These are phyloP conservation scores for Eubasilissa splendida DNA, from an alignment of 2,888 invertebrate genomes.

Conservation along the genomic window DNA sequence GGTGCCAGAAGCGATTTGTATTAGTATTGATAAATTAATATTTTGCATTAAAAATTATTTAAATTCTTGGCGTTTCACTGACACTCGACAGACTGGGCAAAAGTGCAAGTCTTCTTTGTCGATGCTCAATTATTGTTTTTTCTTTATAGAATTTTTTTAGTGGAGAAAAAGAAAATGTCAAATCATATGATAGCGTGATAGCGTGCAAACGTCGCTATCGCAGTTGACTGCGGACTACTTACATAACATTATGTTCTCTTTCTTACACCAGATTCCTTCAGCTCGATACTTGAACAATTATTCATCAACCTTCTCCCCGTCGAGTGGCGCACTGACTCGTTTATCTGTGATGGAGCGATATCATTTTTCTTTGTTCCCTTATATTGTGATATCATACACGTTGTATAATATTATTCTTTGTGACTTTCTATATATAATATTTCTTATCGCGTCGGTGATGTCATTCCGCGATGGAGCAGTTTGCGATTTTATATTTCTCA, in stretches of 20 bases:
- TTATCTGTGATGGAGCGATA: slow-evolving; percentile 35
- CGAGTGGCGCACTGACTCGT: slow-evolving; percentile 26
- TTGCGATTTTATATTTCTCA: too few species aligned
- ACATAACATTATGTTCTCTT: too few species aligned
- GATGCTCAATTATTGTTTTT: too few species aligned
- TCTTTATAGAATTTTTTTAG: background rate
- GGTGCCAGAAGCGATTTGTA: too few species aligned
- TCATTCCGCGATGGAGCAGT: background rate
- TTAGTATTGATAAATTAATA: too few species aligned
- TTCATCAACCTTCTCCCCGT: slow-evolving; percentile 37
- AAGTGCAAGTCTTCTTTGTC: too few species aligned
- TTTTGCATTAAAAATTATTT: too few species aligned
- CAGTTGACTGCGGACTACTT: slow-evolving; percentile 1
- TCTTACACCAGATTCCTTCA: background rate
- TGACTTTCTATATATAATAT: too few species aligned
- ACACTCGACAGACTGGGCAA: too few species aligned
- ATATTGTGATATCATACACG: background rate
- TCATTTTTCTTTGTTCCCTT: slow-evolving; percentile 21
- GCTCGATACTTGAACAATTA: slow-evolving; percentile 28
- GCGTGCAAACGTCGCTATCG: slow-evolving; percentile 24
- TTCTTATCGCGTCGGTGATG: background rate
- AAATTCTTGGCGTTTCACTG: too few species aligned
- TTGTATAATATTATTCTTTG: background rate
- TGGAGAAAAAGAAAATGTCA: background rate
- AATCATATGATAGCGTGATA: slow-evolving; percentile 12